A percentile compares a stretch with the other conserved stretches of the same genome.
phyloP scores from a whole-genome alignment of 2,888 invertebrate species.

The Thymelicus sylvestris region DNA sequence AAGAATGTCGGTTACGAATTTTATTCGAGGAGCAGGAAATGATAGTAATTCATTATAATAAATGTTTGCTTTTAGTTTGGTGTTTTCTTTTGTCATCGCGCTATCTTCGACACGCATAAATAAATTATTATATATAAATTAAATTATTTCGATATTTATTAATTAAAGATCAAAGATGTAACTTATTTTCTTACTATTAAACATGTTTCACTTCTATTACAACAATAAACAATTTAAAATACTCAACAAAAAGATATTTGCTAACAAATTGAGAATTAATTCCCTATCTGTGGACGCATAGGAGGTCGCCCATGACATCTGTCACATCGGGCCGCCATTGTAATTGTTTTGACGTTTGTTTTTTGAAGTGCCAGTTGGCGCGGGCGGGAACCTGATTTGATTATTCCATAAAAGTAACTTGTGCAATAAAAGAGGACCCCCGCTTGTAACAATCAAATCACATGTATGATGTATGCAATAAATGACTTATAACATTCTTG shows the following conservation, averaged over 20 bases:
- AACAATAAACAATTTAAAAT: background rate
- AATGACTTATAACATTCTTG: background rate
- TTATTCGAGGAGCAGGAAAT: too few relatives aligned
- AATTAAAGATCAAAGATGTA: too few relatives aligned
- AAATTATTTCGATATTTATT: too few relatives aligned
- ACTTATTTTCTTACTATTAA: too few relatives aligned
- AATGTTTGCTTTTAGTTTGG: too few relatives aligned
- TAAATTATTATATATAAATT: too few relatives aligned
- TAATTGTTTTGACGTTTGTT: constrained; percentile 67
- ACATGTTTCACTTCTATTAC: too few relatives aligned
- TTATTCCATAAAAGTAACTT: constrained; percentile 10
- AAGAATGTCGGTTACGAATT: too few relatives aligned
- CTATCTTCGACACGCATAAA: too few relatives aligned
- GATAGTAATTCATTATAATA: too few relatives aligned
- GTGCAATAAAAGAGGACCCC: constrained; percentile 14
- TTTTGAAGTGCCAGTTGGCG: constrained; percentile 74
- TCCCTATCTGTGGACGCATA: constrained; percentile 53
- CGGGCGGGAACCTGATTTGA: constrained; percentile 52
- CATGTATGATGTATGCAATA: background rate
- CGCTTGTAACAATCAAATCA: background rate
- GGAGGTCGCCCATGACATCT: constrained; percentile 67
- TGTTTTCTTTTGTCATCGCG: too few relatives aligned
- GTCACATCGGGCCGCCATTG: constrained; percentile 69
- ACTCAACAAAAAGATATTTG: background rate
- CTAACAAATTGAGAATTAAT: constrained; percentile 47